phyloP scores from a whole-genome alignment of 2,113 vertebrate species.

The Anser cygnoides region DNA sequence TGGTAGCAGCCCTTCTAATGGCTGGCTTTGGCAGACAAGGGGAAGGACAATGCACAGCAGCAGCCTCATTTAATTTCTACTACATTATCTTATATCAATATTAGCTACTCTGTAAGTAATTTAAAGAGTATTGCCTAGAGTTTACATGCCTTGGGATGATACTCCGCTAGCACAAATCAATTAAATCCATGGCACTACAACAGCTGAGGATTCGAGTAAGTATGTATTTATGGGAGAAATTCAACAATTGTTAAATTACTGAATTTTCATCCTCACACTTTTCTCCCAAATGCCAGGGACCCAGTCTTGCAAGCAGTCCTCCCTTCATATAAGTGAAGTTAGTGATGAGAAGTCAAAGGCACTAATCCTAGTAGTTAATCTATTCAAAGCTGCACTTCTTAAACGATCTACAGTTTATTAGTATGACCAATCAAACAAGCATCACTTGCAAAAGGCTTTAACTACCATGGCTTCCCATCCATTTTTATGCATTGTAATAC shows the following conservation, averaged over 20 bases:
- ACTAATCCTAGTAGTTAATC: conserved; percentile 18
- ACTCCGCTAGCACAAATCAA: neutral
- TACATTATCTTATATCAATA: neutral
- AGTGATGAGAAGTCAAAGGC: neutral
- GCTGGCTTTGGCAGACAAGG: neutral
- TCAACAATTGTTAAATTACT: neutral
- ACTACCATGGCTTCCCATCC: neutral
- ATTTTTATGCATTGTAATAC: neutral
- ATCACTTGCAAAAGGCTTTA: conserved; percentile 13
- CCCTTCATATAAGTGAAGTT: neutral
- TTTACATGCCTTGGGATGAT: neutral
- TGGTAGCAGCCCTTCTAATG: neutral
- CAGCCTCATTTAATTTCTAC: neutral
- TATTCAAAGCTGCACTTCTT: conserved; percentile 42
- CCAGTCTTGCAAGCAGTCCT: neutral
- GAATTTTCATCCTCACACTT: neutral
- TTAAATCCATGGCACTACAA: conserved; percentile 2
- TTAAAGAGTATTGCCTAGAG: neutral
- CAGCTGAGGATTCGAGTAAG: conserved; percentile 30
- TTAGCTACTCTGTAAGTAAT: neutral
- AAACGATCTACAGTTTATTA: conserved; percentile 24
- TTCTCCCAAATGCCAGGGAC: neutral
- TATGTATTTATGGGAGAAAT: neutral
- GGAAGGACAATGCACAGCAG: neutral
- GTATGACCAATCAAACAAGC: neutral